Percentiles rank a stretch among this genome's conserved stretches.
Evolutionary conservation across 2,888 invertebrate species (phyloP).

Genomic region (Hecatera dysodea): DNA sequence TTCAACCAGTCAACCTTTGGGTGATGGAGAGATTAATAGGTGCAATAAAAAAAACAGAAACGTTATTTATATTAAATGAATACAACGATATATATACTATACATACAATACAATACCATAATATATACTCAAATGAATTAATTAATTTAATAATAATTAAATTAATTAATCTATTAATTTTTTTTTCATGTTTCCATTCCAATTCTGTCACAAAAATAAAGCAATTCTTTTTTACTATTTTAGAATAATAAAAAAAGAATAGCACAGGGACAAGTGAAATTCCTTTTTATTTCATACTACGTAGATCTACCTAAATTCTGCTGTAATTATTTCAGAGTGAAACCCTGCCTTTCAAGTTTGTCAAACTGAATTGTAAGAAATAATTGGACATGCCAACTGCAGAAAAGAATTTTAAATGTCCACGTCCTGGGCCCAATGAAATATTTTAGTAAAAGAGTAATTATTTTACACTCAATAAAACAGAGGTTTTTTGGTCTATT

Average conservation of each 20-base stretch:
- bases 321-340: conserved; percentile 30
- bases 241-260: too few relatives aligned
- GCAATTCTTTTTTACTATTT: too few relatives aligned
- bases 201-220: conserved; percentile 5
- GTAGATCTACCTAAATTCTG: not conserved
- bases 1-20: too few relatives aligned
- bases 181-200: too few relatives aligned
- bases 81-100: too few relatives aligned
- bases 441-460: not conserved
- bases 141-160: too few relatives aligned
- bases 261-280: not conserved
- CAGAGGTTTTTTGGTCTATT: not conserved
- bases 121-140: too few relatives aligned
- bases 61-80: too few relatives aligned
- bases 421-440: not conserved
- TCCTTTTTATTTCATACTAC: not conserved
- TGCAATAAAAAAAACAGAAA: too few relatives aligned
- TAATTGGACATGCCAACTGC: conserved; percentile 46
- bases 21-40: too few relatives aligned
- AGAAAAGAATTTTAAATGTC: conserved; percentile 19
- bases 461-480: not conserved
- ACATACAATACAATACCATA: too few relatives aligned
- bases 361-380: conserved; percentile 42
- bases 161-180: too few relatives aligned
- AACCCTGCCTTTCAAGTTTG: conserved; percentile 13